Evolutionary conservation across 2,888 invertebrate species (phyloP).

Genomic region (Neuroscelio doddi): DNA sequence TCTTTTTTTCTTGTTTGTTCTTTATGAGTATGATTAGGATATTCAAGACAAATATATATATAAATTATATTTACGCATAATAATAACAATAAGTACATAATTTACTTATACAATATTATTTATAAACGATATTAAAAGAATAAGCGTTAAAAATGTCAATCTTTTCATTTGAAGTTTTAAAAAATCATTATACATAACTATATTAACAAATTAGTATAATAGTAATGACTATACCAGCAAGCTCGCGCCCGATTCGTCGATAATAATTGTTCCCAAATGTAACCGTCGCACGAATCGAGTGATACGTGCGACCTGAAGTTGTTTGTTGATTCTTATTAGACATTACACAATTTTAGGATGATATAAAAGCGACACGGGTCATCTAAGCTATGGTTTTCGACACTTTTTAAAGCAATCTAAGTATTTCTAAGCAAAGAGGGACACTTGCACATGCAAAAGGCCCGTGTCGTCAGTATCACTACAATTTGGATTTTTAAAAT

Average conservation of each 20-base stretch:
- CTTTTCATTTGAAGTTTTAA: no score
- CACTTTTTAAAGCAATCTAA: neutral
- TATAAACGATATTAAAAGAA: no score
- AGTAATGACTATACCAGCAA: conserved; percentile 11
- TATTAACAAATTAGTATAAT: no score
- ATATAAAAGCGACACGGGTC: neutral
- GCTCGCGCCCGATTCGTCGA: conserved; percentile 19
- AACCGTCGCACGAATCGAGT: neutral
- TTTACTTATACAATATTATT: no score
- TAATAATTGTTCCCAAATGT: conserved; percentile 17
- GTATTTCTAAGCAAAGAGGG: neutral
- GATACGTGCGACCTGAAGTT: conserved; percentile 11
- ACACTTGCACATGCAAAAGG: neutral
- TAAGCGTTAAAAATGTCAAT: no score
- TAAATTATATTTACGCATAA: no score
- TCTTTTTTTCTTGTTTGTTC: no score
- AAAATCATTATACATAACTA: no score
- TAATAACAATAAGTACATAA: no score
- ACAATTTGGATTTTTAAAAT: neutral
- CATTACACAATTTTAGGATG: neutral
- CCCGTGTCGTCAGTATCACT: neutral
- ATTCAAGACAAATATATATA: no score
- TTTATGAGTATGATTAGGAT: conserved; percentile 15
- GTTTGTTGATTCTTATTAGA: conserved; percentile 7
- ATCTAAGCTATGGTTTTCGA: conserved; percentile 7